Evolutionary conservation across 2,888 invertebrate genomes (phyloP).

Genomic region (Arctia plantaginis): DNA sequence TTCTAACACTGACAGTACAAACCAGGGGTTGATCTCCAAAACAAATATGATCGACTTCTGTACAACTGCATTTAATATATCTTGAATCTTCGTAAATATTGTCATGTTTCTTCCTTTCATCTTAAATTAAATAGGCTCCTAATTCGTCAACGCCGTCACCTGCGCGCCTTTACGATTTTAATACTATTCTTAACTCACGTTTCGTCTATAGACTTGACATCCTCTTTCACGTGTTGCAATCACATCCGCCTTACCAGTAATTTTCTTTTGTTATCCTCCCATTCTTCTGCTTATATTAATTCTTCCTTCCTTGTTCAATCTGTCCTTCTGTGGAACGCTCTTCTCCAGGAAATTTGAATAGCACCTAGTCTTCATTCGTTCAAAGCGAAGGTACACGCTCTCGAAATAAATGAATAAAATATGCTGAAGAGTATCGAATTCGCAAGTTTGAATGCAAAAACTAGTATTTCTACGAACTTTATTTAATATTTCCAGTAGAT

Average conservation of each 20-base stretch:
- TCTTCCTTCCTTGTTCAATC: no score
- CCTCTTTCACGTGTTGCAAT: not conserved
- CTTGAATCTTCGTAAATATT: not conserved
- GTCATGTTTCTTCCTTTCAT: not conserved
- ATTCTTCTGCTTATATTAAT: not conserved
- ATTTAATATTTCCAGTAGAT: slow-evolving; percentile 48
- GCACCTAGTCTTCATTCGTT: no score
- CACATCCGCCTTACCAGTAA: not conserved
- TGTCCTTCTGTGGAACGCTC: no score
- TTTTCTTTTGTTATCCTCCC: not conserved
- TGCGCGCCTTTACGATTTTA: not conserved
- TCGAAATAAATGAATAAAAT: not conserved
- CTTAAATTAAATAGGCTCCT: no score
- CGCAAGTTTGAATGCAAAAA: not conserved
- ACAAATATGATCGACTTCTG: not conserved
- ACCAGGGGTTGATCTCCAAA: not conserved
- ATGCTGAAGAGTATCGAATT: not conserved
- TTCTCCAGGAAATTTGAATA: no score
- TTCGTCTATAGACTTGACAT: not conserved
- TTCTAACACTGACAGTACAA: not conserved
- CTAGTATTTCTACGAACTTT: slow-evolving; percentile 2
- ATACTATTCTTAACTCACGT: no score
- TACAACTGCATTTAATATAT: not conserved
- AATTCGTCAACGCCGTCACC: not conserved
- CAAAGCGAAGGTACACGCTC: no score